phyloP scores from a whole-genome alignment of 2,888 invertebrate species.

The Noctua fimbriata region DNA sequence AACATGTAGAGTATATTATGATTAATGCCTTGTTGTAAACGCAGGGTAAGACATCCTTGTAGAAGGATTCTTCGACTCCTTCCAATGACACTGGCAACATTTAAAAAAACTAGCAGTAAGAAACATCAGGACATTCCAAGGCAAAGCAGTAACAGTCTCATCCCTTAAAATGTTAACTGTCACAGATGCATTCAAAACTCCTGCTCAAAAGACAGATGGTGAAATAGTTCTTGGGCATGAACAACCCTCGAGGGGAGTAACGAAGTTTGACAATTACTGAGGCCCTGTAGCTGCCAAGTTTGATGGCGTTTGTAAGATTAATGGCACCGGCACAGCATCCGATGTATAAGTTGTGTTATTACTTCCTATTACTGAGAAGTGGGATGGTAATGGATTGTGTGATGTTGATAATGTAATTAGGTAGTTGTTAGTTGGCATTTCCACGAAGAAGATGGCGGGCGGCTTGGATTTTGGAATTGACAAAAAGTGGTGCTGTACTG shows the following conservation, averaged over 20 bases:
- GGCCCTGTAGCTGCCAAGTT: slow-evolving; percentile 16
- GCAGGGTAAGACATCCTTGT: neutral
- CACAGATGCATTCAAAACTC: slow-evolving; percentile 12
- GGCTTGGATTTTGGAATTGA: neutral
- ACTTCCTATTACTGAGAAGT: slow-evolving; percentile 11
- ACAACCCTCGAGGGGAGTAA: slow-evolving; percentile 17
- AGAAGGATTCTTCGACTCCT: neutral
- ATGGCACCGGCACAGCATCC: slow-evolving; percentile 8
- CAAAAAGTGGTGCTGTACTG: neutral
- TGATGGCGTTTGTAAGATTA: slow-evolving; percentile 49
- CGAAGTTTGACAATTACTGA: slow-evolving; percentile 48
- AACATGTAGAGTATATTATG: neutral
- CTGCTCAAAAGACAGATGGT: neutral
- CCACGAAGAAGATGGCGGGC: neutral
- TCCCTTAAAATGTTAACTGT: neutral
- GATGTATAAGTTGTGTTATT: slow-evolving; percentile 28
- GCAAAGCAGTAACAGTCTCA: neutral
- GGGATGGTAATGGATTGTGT: slow-evolving; percentile 9
- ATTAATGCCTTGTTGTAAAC: neutral
- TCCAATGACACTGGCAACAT: neutral
- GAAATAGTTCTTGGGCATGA: slow-evolving; percentile 18
- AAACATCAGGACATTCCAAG: neutral
- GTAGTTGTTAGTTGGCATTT: neutral
- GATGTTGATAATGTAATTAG: neutral
- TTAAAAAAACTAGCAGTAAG: neutral